A percentile compares a stretch with the other conserved stretches of the same genome.
Conservation (phyloP, 2,888 invertebrate genomes). For the Willowsia nigromaculata region DNA sequence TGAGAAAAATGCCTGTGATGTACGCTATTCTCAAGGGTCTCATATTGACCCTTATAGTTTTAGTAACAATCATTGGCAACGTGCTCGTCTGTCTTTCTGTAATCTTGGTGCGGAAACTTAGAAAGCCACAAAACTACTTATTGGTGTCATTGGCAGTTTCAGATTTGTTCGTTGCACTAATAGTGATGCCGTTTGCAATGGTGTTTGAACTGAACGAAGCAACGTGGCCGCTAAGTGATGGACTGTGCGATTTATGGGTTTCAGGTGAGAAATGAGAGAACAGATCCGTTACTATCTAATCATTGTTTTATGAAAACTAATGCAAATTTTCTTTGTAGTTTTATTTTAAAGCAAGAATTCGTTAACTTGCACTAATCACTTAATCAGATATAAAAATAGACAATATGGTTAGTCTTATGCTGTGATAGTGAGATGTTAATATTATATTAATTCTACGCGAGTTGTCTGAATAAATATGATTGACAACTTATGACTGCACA, state of each 20-base stretch:
- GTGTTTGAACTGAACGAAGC: conserved; percentile 88
- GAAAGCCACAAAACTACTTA: conserved; percentile 93
- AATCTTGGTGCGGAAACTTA: conserved; percentile 93
- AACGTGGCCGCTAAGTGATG: conserved; percentile 75
- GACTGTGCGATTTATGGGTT: conserved; percentile 78
- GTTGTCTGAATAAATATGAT: too few relatives aligned
- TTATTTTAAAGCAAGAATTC: too few relatives aligned
- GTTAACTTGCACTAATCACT: too few relatives aligned
- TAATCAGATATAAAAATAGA: too few relatives aligned
- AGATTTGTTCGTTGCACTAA: conserved; percentile 95
- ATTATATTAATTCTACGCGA: too few relatives aligned
- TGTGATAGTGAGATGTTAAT: too few relatives aligned
- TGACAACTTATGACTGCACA: too few relatives aligned
- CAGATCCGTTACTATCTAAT: too few relatives aligned
- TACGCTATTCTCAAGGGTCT: conserved; percentile 83
- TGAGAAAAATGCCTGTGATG: conserved; percentile 68
- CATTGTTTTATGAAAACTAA: too few relatives aligned
- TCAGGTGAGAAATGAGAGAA: conserved; percentile 73
- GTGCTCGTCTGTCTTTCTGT: conserved; percentile 97
- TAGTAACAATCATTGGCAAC: conserved; percentile 92
- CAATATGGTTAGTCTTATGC: too few relatives aligned
- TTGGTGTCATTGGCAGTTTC: conserved; percentile 97
- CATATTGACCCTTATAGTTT: conserved; percentile 81
- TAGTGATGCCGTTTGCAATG: conserved; percentile 99
- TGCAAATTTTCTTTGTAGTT: too few relatives aligned